Percentiles rank a stretch among this genome's conserved stretches.
These are phyloP conservation scores for Erythrolamprus reginae DNA, from an alignment of 2,113 vertebrate species.

Conservation along the genomic window DNA sequence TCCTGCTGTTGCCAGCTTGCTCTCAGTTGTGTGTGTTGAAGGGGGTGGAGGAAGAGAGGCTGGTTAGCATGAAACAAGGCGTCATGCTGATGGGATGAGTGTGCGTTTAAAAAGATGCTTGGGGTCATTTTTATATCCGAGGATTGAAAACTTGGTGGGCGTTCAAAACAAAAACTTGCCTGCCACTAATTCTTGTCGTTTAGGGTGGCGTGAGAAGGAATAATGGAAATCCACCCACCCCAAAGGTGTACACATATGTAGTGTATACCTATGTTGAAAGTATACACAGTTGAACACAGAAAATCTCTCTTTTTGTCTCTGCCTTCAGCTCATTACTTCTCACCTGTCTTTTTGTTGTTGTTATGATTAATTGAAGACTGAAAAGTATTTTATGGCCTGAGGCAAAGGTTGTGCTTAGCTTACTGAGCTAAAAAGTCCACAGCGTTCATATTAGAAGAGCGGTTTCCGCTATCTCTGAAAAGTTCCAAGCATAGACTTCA, in stretches of 20 bases:
- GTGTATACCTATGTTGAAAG: no score
- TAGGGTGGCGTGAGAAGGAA: not conserved
- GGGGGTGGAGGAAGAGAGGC: no score
- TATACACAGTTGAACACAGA: not conserved
- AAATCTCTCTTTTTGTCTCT: not conserved
- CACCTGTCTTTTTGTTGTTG: not conserved
- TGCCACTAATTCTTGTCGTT: not conserved
- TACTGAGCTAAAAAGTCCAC: not conserved
- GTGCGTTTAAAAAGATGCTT: not conserved
- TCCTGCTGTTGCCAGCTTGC: not conserved
- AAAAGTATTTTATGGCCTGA: not conserved
- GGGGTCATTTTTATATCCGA: not conserved
- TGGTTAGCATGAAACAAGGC: not conserved
- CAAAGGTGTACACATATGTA: not conserved
- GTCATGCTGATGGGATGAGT: not conserved
- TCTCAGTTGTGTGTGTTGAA: not conserved
- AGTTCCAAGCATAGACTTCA: not conserved
- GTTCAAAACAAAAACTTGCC: not conserved
- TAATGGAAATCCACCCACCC: not conserved
- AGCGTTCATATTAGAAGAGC: not conserved
- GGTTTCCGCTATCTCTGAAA: not conserved
- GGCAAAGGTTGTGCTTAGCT: not conserved
- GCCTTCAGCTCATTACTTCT: not conserved
- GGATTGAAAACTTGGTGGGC: not conserved
- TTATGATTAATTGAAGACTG: not conserved